These are phyloP conservation scores for Leptoclinus maculatus DNA, from an alignment of 2,797 vertebrate genomes.

Conservation along the genomic window DNA sequence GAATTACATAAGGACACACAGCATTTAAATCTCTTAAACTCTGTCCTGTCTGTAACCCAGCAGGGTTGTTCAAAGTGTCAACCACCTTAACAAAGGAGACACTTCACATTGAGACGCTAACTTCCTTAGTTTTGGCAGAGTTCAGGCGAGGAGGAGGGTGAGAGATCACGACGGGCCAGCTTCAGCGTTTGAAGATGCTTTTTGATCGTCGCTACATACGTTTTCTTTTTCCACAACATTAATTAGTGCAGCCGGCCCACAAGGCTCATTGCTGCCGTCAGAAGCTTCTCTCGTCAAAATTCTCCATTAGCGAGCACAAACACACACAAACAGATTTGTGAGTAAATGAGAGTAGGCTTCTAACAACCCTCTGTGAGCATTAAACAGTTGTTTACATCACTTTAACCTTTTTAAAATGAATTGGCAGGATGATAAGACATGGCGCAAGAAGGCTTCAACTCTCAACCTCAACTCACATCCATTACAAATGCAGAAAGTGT, in stretches of 20 bases:
- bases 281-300: conserved; percentile 48
- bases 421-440: conserved; percentile 25
- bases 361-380: conserved; percentile 47
- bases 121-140: conserved; percentile 21
- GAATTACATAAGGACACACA: not conserved
- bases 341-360: conserved; percentile 58
- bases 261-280: conserved; percentile 45
- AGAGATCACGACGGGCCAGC: conserved; percentile 47
- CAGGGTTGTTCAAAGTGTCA: conserved; percentile 14
- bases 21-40: too few species aligned
- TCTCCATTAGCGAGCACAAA: conserved; percentile 45
- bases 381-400: conserved; percentile 57
- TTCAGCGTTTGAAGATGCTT: conserved; percentile 58
- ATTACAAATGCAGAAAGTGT: conserved; percentile 10
- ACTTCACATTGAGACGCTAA: conserved; percentile 27
- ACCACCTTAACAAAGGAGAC: conserved; percentile 33
- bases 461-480: not conserved
- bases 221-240: conserved; percentile 47
- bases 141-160: conserved; percentile 17
- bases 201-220: conserved; percentile 62
- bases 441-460: conserved; percentile 5
- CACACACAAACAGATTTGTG: conserved; percentile 42
- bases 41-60: not conserved
- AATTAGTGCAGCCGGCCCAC: conserved; percentile 65
- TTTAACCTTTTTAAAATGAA: conserved; percentile 46